phyloP scores from a whole-genome alignment of 2,797 vertebrate genomes.

The Chanos chanos region DNA sequence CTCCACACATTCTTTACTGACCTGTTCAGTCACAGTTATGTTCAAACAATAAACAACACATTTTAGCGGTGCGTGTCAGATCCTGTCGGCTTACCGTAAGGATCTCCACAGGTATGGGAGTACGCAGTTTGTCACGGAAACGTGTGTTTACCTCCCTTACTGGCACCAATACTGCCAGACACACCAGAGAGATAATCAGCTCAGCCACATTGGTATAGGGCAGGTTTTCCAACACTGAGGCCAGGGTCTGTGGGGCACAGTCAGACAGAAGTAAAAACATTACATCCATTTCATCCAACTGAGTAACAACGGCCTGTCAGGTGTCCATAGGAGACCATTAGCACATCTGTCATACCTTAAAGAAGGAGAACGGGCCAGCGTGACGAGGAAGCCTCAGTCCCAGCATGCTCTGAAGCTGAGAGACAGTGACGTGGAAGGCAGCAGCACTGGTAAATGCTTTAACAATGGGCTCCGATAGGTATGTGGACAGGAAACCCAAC shows the following conservation, averaged over 20 bases:
- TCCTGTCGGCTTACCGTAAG: slow-evolving; percentile 70
- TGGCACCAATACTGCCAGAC: slow-evolving; percentile 80
- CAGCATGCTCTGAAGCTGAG: slow-evolving; percentile 88
- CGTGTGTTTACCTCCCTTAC: slow-evolving; percentile 88
- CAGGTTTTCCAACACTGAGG: slow-evolving; percentile 79
- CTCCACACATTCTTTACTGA: too few species aligned
- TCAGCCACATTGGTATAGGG: slow-evolving; percentile 80
- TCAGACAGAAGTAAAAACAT: not conserved
- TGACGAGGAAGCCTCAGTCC: slow-evolving; percentile 81
- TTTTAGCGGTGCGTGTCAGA: too few species aligned
- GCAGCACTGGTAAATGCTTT: slow-evolving; percentile 91
- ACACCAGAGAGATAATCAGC: slow-evolving; percentile 82
- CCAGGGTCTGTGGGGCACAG: slow-evolving; percentile 76
- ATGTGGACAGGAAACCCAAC: slow-evolving; percentile 88
- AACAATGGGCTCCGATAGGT: slow-evolving; percentile 88
- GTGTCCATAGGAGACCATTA: too few species aligned
- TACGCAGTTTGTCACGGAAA: slow-evolving; percentile 77
- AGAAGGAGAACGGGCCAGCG: slow-evolving; percentile 84
- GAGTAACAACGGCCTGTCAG: not conserved
- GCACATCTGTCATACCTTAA: slow-evolving; percentile 77
- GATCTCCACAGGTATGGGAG: slow-evolving; percentile 87
- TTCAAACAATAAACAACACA: too few species aligned
- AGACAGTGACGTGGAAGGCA: slow-evolving; percentile 86
- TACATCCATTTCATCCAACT: not conserved
- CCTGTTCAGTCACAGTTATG: too few species aligned